Base-by-base conservation (phyloP, 92 coral and sea anemone species). In the Zoanthus solanderi region DNA sequence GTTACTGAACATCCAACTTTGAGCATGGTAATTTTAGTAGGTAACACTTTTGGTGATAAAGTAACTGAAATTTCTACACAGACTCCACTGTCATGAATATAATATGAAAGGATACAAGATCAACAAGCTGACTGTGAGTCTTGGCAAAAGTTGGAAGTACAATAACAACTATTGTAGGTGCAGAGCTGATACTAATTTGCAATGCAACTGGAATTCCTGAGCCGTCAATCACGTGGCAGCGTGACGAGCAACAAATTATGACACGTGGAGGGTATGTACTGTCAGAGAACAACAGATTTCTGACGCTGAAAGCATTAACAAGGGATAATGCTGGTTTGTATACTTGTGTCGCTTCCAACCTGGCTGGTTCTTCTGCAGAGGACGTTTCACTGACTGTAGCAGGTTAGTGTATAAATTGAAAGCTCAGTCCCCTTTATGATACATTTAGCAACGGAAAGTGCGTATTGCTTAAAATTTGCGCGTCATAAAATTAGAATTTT, bases 221-320 rank as follows among this genome's bases (percentile, higher is more conserved):
- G 75, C 96, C 98, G 53, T 63, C 58, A 71, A 75, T 95, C 88
- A 77, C 93, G 14, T 95, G 98, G 98, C 85, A 54, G 58, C 88
- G 86, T 45, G 87, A 81, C n/a, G 89, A 88, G 76, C 78, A 63
- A 87, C 71, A 87, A 50, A 58, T 95, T 31, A n/a, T 72, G 4
- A 56, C 98, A 30, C 76, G 88, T 56, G 75, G 61, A 28, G 92
- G 82, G 77, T 84, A 78, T 84, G 61, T 72, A 66, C 57, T 89
- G 63, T 88, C 84, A 68, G 61, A 52, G 2, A 84, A 90, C 50
- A 71, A 85, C 60, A 76, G 88, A 10, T 83, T 88, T 8, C 71
- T 95, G 89, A 92, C 93, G 9, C 74, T 95, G 50, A 71, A 46
- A 18, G 82, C 23, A 17, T 90, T 95, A 6, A 88, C 76, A 68